phyloP scores from a whole-genome alignment of 2,888 invertebrate genomes.

The Trichopria drosophilae region DNA sequence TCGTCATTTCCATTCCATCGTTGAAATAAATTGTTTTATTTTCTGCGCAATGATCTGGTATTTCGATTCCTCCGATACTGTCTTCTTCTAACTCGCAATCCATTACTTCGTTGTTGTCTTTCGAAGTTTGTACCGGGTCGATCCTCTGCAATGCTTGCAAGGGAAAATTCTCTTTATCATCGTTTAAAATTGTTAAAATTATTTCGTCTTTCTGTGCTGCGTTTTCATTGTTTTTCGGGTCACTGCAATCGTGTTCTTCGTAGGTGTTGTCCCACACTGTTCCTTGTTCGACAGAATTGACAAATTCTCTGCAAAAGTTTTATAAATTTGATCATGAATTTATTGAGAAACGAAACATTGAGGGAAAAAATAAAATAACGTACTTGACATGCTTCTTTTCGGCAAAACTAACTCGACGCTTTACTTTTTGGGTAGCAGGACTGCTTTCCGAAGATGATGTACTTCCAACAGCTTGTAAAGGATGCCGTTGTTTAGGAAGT shows the following conservation, averaged over 20 bases:
- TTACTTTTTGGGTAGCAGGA: conserved; percentile 39
- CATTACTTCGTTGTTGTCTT: conserved; percentile 1
- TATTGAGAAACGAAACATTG: background rate
- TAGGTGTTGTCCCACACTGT: conserved; percentile 52
- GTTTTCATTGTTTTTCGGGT: conserved; percentile 33
- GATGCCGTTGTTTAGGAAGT: conserved; percentile 42
- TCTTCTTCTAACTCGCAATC: conserved; percentile 23
- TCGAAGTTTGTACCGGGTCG: background rate
- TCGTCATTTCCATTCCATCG: conserved; percentile 31
- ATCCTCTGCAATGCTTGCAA: conserved; percentile 21
- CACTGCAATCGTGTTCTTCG: conserved; percentile 48
- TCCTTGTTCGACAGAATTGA: conserved; percentile 48
- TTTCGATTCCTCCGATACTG: background rate
- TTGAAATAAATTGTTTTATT: conserved; percentile 26
- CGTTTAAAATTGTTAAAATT: conserved; percentile 24
- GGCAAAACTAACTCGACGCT: conserved; percentile 53
- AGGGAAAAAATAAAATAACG: conserved; percentile 21
- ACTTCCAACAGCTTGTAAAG: conserved; percentile 41
- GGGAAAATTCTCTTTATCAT: conserved; percentile 33
- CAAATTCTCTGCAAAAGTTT: conserved; percentile 46
- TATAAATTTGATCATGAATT: conserved; percentile 2
- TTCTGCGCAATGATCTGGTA: conserved; percentile 2
- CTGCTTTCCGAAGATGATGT: conserved; percentile 40
- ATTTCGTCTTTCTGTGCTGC: conserved; percentile 20
- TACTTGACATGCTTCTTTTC: conserved; percentile 53